These are phyloP conservation scores for Psammodynastes pulverulentus DNA, from an alignment of 2,113 vertebrate species.

Conservation along the genomic window DNA sequence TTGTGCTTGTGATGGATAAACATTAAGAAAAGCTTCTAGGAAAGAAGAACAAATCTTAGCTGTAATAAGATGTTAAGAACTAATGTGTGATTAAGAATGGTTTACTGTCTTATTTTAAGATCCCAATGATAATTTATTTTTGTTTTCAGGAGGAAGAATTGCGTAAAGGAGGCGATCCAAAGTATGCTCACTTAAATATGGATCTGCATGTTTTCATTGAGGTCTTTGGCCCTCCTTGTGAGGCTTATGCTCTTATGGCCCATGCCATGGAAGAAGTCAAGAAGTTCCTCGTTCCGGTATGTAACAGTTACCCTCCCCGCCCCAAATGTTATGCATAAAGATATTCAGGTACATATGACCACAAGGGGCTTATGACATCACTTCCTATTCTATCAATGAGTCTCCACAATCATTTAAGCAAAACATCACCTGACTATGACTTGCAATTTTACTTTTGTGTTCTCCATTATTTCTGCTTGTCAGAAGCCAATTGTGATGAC, in stretches of 20 bases:
- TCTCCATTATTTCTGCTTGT: neutral
- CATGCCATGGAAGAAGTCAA: constrained; percentile 98
- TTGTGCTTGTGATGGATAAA: neutral
- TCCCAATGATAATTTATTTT: neutral
- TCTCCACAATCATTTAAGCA: neutral
- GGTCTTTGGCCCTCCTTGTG: constrained; percentile 91
- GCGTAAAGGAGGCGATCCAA: constrained; percentile 90
- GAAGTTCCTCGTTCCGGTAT: constrained; percentile 94
- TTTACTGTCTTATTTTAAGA: neutral
- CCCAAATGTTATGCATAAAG: neutral
- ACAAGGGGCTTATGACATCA: neutral
- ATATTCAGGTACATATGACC: neutral
- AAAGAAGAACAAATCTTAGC: neutral
- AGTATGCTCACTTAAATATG: constrained; percentile 92
- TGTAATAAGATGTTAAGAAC: neutral
- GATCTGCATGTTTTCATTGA: constrained; percentile 96
- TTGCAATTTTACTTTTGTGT: neutral
- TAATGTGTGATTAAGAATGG: neutral
- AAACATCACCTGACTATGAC: neutral
- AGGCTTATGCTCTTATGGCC: constrained; percentile 93
- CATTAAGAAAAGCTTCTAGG: neutral
- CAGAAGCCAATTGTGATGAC: neutral
- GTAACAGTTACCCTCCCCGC: constrained; percentile 22
- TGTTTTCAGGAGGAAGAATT: constrained; percentile 87
- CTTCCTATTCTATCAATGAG: neutral